These are phyloP conservation scores for Platygyra sinensis DNA, from an alignment of 64 coral and sea anemone genomes.

Conservation along the genomic window DNA sequence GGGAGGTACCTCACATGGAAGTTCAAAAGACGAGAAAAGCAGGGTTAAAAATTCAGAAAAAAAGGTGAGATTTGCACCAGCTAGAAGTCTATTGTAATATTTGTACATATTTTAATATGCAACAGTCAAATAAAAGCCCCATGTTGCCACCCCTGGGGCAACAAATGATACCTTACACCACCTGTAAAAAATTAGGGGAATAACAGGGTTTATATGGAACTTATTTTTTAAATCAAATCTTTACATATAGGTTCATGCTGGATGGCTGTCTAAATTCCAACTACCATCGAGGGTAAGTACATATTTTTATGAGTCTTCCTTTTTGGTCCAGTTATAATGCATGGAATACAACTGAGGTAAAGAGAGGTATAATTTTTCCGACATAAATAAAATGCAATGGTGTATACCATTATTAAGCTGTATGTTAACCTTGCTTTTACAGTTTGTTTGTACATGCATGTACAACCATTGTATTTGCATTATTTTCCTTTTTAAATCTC, in stretches of 20 bases:
- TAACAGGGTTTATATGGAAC: no score
- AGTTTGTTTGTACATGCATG: not conserved
- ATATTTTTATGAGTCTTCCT: not conserved
- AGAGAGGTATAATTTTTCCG: not conserved
- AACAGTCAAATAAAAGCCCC: no score
- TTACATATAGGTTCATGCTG: constrained; percentile 9
- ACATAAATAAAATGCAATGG: not conserved
- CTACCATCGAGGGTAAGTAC: not conserved
- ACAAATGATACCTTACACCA: no score
- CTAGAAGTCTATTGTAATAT: no score
- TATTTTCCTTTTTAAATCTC: no score
- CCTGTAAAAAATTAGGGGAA: no score
- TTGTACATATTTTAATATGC: no score
- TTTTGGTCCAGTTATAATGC: not conserved
- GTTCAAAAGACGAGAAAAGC: no score
- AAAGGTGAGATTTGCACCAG: not conserved
- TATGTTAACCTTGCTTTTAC: not conserved
- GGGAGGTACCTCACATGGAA: no score
- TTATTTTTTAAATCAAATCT: not conserved
- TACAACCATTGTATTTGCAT: no score
- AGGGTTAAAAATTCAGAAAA: no score
- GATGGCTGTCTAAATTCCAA: constrained; percentile 12
- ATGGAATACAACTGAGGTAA: not conserved
- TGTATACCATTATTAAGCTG: not conserved
- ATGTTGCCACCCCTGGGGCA: no score